Conservation (phyloP, 2,113 vertebrate species). For the Oncorhynchus tshawytscha region DNA sequence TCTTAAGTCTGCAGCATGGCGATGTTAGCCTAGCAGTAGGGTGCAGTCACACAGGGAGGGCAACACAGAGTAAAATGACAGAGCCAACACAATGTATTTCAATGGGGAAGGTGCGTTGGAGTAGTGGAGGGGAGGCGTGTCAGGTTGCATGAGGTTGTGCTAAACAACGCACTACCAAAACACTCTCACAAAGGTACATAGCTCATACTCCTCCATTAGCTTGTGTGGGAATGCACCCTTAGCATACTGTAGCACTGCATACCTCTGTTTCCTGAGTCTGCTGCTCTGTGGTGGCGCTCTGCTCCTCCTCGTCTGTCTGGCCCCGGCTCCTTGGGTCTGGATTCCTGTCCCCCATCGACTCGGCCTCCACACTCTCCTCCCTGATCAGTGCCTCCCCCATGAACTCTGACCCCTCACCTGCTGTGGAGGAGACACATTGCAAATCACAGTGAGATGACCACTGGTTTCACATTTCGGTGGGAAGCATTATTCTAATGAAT, state of each 20-base stretch:
- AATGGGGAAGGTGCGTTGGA: too few species aligned
- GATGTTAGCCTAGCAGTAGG: not conserved
- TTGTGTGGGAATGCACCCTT: too few species aligned
- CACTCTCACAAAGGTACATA: not conserved
- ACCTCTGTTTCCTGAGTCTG: constrained; percentile 68
- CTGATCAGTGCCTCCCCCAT: constrained; percentile 62
- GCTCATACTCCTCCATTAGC: too few species aligned
- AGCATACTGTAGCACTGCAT: not conserved
- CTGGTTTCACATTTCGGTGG: too few species aligned
- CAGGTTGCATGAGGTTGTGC: too few species aligned
- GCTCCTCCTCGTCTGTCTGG: constrained; percentile 53
- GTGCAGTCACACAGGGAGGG: too few species aligned
- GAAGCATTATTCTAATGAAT: not conserved
- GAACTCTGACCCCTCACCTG: constrained; percentile 66
- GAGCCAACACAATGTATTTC: too few species aligned
- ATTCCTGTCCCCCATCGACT: constrained; percentile 41
- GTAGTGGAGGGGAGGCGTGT: too few species aligned
- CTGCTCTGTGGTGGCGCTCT: constrained; percentile 56
- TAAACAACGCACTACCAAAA: too few species aligned
- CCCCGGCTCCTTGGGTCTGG: constrained; percentile 34
- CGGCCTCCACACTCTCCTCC: constrained; percentile 67
- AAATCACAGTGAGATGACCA: not conserved
- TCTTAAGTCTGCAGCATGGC: not conserved
- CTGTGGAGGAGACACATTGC: constrained; percentile 13
- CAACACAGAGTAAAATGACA: too few species aligned